Conservation (phyloP, 2,113 vertebrate genomes). For the Oryzias celebensis region DNA sequence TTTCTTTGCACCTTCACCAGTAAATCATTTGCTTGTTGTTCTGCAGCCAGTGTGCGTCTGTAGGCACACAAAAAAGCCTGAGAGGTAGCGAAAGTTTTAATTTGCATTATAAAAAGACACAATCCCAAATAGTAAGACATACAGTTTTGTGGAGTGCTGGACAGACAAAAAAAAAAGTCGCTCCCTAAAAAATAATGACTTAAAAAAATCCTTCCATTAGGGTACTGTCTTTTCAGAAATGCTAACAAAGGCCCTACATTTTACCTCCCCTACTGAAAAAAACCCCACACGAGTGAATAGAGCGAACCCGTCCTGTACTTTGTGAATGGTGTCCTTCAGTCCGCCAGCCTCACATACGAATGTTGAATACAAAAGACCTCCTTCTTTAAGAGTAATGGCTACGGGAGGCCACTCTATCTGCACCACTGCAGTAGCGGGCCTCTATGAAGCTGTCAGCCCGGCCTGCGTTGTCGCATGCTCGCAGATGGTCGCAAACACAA, state of each 20-base stretch:
- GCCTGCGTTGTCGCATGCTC: slow-evolving; percentile 19
- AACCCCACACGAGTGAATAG: slow-evolving; percentile 41
- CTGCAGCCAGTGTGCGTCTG: neutral
- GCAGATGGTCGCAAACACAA: slow-evolving; percentile 28
- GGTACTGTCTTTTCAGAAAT: slow-evolving; percentile 29
- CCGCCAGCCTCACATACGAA: slow-evolving; percentile 66
- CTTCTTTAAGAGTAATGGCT: slow-evolving; percentile 55
- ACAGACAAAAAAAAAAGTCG: slow-evolving; percentile 55
- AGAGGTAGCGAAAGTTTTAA: slow-evolving; percentile 15
- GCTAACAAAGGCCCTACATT: slow-evolving; percentile 42
- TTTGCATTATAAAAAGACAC: slow-evolving; percentile 62
- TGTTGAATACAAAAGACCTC: slow-evolving; percentile 72
- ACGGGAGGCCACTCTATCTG: slow-evolving; percentile 64
- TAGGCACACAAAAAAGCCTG: slow-evolving; percentile 8
- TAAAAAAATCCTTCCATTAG: slow-evolving; percentile 23
- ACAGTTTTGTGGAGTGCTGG: slow-evolving; percentile 36
- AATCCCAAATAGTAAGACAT: slow-evolving; percentile 34
- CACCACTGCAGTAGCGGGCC: slow-evolving; percentile 38
- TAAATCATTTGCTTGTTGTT: too few relatives aligned
- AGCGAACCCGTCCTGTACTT: slow-evolving; percentile 65
- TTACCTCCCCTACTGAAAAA: slow-evolving; percentile 11
- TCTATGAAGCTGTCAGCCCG: slow-evolving; percentile 61
- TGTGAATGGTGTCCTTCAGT: slow-evolving; percentile 61
- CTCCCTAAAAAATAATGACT: neutral
- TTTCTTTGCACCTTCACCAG: too few relatives aligned